Base-by-base conservation (phyloP, 2,113 vertebrate genomes). In the Burhinus bistriatus region DNA sequence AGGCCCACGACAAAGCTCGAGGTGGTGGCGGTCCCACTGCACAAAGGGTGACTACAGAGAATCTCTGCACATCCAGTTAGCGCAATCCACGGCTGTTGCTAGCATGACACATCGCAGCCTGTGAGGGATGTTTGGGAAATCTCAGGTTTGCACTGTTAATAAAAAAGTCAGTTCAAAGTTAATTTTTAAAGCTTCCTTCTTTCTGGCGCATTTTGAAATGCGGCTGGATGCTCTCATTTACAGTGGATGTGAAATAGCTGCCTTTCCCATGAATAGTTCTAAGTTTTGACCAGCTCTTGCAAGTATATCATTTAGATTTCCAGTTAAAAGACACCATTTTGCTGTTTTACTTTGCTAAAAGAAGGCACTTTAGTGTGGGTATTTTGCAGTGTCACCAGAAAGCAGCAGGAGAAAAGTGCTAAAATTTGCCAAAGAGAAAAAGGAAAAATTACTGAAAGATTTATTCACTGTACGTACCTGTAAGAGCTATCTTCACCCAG, bases 261-360 rank as follows among this genome's bases (percentile, higher is more conserved):
- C 34, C 29, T 89, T 89, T 84, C 10, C 36, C 16, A 42, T 27
- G 32, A 78, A 42, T 32, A n/a, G 51, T 86, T 90, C 58, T 86
- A 52, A 25, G 38, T 83, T 94, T 89, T 66, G 72, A 83, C 36
- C 45, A 91, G 69, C 45, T 66, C 92, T 73, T 89, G 38, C 82
- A 95, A 97, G 87, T 84, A 92, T 73, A 80, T 97, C 0, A 94
- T 98, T 96, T 96, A 94, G 83, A 97, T 96, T 97, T 93, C 93
- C 71, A 94, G 88, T 94, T 97, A 95, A 95, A 98, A 96, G 72
- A 92, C 49, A 81, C 54, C 36, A 61, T 77, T 95, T 66, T 87
- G 72, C 66, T 93, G 84, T 95, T 96, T 96, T 92, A 87, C 96
- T 96, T 96, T 90, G 80, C 66, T 87, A 90, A 97, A 75, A 89